A percentile compares a stretch with the other conserved stretches of the same genome.
Evolutionary conservation across 2,888 invertebrate species (phyloP).

Genomic region (Dasysyrphus albostriatus): DNA sequence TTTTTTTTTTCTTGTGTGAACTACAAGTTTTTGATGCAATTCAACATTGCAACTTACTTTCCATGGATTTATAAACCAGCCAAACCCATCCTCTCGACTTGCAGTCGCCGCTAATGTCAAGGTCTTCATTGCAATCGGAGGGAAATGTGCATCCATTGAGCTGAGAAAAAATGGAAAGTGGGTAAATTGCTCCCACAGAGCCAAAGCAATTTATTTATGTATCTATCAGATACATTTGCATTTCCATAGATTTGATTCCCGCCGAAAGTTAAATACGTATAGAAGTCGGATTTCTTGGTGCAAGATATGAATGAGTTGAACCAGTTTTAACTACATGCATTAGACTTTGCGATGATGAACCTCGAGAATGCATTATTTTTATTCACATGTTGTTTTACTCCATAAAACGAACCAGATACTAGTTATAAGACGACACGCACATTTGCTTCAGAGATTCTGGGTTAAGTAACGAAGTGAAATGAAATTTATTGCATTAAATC

Average conservation of each 20-base stretch:
- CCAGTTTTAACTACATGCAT: conserved; percentile 30
- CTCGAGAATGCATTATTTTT: neutral
- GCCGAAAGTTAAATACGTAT: conserved; percentile 58
- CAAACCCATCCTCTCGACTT: conserved; percentile 21
- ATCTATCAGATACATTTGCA: conserved; percentile 26
- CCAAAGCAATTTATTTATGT: conserved; percentile 38
- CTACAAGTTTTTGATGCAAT: conserved; percentile 65
- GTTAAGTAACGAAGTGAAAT: conserved; percentile 28
- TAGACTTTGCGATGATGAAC: conserved; percentile 14
- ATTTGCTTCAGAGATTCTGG: conserved; percentile 10
- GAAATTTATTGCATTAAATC: conserved; percentile 7
- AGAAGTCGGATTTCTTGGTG: conserved; percentile 26
- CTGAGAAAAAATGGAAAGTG: conserved; percentile 70
- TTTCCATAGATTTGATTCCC: conserved; percentile 57
- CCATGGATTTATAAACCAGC: conserved; percentile 51
- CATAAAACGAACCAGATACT: conserved; percentile 33
- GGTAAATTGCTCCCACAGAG: conserved; percentile 70
- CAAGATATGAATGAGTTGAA: conserved; percentile 29
- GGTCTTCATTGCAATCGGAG: conserved; percentile 50
- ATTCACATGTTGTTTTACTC: neutral
- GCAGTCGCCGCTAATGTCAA: conserved; percentile 66
- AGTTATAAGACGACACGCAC: conserved; percentile 2
- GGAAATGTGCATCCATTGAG: conserved; percentile 31
- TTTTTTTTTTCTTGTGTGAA: conserved; percentile 28
- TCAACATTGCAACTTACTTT: conserved; percentile 63